Conservation (phyloP, 2,888 invertebrate species). For the Flexamia atlantica region DNA sequence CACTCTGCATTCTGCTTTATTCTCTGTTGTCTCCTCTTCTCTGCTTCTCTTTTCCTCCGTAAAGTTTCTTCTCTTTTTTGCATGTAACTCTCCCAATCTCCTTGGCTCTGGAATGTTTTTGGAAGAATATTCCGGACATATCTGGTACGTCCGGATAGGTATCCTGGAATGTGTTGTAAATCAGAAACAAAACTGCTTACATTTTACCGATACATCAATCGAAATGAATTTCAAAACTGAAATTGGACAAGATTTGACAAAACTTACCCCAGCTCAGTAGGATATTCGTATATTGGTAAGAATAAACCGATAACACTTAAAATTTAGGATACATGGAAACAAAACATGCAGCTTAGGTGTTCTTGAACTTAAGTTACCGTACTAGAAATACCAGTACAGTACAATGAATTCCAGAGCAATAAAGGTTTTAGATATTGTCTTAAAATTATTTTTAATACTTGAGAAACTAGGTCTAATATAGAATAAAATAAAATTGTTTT, state of each 20-base stretch:
- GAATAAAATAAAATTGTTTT: no score
- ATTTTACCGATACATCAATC: neutral
- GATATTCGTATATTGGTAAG: neutral
- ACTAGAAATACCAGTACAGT: no score
- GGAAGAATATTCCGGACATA: neutral
- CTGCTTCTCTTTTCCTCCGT: constrained; percentile 10
- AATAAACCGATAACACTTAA: no score
- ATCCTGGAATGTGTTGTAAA: neutral
- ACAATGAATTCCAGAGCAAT: no score
- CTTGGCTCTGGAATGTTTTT: neutral
- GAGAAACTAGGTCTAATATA: no score
- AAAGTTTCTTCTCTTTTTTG: constrained; percentile 5
- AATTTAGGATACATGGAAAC: no score
- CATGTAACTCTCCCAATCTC: constrained; percentile 10
- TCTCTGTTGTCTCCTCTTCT: constrained; percentile 25
- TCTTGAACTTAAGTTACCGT: no score
- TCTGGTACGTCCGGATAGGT: neutral
- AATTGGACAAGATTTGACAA: neutral
- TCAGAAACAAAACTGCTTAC: neutral
- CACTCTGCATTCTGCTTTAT: constrained; percentile 42
- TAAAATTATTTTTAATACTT: no score
- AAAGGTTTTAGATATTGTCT: no score
- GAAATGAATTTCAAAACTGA: neutral
- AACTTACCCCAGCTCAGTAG: neutral
- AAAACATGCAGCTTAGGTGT: no score